A percentile compares a stretch with the other conserved stretches of the same genome.
phyloP scores from a whole-genome alignment of 2,888 invertebrate species.

The Catotricha subobsoleta region DNA sequence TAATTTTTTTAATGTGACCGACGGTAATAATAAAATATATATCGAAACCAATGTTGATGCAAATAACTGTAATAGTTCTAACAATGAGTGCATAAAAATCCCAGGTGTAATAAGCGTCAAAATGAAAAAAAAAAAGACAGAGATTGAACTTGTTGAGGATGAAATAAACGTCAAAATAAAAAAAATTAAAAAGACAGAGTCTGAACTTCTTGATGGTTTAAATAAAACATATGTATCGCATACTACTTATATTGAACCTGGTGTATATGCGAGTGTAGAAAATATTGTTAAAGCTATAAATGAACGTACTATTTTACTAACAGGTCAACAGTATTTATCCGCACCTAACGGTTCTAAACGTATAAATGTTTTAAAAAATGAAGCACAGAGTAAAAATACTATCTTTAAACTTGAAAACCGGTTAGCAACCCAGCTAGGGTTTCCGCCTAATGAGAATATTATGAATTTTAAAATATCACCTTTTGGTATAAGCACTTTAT shows the following conservation, averaged over 20 bases:
- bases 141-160: not conserved
- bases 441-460: not conserved
- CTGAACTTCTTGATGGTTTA: too few species aligned
- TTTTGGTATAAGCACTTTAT: not conserved
- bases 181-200: not conserved
- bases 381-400: too few species aligned
- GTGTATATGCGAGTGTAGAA: not conserved
- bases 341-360: not conserved
- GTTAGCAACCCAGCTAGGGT: not conserved
- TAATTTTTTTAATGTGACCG: constrained; percentile 2
- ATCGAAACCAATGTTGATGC: not conserved
- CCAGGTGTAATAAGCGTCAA: too few species aligned
- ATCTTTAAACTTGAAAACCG: not conserved
- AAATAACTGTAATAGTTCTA: not conserved
- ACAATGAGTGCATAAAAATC: not conserved
- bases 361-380: not conserved
- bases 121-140: not conserved
- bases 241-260: not conserved
- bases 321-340: too few species aligned
- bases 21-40: not conserved
- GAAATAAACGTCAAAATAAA: not conserved
- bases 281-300: not conserved
- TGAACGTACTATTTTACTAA: too few species aligned
- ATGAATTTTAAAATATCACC: not conserved
- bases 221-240: not conserved